Conservation (phyloP, 2,113 vertebrate genomes). For the Morone saxatilis region DNA sequence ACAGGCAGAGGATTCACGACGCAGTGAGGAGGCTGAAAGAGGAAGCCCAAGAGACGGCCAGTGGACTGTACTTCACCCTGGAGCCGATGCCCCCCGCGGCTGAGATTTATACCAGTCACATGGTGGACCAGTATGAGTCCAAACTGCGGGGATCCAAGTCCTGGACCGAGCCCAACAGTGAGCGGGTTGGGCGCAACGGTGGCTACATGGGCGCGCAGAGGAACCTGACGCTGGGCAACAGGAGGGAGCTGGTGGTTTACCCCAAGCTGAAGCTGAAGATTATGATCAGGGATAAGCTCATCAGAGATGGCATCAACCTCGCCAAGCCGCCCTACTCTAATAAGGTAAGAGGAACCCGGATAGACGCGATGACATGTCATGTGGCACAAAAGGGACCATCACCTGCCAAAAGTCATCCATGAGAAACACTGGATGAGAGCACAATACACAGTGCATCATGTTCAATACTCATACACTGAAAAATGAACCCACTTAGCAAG, state of each 20-base stretch:
- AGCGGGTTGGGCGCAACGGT: slow-evolving; percentile 67
- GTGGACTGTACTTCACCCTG: slow-evolving; percentile 95
- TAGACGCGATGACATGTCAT: neutral
- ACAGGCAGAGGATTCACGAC: slow-evolving; percentile 92
- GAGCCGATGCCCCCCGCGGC: slow-evolving; percentile 86
- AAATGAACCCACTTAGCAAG: neutral
- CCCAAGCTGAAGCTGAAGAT: slow-evolving; percentile 97
- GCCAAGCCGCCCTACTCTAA: slow-evolving; percentile 93
- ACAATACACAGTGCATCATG: neutral
- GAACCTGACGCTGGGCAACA: slow-evolving; percentile 83
- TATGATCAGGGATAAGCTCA: slow-evolving; percentile 97
- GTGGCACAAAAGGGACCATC: neutral
- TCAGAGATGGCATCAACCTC: slow-evolving; percentile 93
- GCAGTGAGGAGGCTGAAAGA: slow-evolving; percentile 92
- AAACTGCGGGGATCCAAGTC: slow-evolving; percentile 83
- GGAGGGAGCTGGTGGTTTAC: slow-evolving; percentile 88
- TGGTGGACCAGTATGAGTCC: slow-evolving; percentile 84
- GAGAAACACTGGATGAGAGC: neutral
- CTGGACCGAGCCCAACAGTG: slow-evolving; percentile 83
- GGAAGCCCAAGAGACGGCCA: slow-evolving; percentile 89
- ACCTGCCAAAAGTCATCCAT: neutral
- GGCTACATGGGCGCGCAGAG: slow-evolving; percentile 78
- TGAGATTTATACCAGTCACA: slow-evolving; percentile 83
- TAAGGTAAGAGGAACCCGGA: slow-evolving; percentile 87
- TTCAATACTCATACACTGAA: neutral